Conservation (phyloP, 2,113 vertebrate species). For the Macaca mulatta region DNA sequence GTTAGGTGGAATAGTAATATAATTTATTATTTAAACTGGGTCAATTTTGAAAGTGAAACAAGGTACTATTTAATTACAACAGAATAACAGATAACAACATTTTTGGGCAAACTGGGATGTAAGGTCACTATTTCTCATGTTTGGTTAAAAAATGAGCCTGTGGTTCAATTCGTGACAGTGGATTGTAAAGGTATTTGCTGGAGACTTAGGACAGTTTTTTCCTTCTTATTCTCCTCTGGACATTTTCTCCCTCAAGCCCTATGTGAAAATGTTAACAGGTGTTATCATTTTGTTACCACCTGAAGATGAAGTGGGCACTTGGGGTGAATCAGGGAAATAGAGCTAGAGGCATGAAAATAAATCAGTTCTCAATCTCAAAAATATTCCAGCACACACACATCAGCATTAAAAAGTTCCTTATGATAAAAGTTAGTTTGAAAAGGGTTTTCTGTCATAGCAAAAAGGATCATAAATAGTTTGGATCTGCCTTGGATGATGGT, state of each 20-base stretch:
- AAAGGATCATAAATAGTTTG: background rate
- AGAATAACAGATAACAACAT: background rate
- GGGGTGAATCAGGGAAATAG: background rate
- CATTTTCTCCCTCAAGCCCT: background rate
- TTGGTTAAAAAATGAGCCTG: background rate
- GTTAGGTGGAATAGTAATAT: background rate
- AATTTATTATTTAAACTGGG: background rate
- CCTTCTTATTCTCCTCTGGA: rapidly evolving
- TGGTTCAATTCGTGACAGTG: background rate
- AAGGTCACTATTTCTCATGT: background rate
- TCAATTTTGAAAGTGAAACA: background rate
- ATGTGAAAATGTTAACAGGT: background rate
- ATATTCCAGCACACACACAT: background rate
- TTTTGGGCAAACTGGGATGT: background rate
- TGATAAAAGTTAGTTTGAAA: background rate
- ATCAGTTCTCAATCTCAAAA: background rate
- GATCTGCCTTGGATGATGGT: background rate
- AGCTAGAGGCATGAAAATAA: background rate
- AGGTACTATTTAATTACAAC: background rate
- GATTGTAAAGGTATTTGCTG: background rate
- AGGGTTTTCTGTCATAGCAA: background rate
- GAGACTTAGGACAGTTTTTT: background rate
- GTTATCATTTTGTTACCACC: background rate
- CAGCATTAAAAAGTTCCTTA: background rate
- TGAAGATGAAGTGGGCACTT: background rate